These are phyloP conservation scores for Lamprologus tigripictilis DNA, from an alignment of 2,113 vertebrate species.

Conservation along the genomic window DNA sequence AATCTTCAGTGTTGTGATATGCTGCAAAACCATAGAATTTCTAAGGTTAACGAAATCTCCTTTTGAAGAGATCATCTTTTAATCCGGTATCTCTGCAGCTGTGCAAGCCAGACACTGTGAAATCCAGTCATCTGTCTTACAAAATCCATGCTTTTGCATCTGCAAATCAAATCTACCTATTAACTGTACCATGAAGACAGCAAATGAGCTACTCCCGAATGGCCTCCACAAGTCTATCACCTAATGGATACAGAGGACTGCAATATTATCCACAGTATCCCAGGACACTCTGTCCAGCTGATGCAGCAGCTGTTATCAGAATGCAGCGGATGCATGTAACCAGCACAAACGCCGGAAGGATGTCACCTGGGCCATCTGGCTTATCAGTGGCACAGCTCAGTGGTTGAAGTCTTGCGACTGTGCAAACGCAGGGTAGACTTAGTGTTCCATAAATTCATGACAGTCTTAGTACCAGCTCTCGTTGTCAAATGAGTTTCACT, in stretches of 20 bases:
- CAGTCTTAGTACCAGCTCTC: not conserved
- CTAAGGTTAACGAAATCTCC: not conserved
- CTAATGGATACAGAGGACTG: constrained; percentile 23
- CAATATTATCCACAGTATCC: not conserved
- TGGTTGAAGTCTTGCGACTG: not conserved
- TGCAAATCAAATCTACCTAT: constrained; percentile 36
- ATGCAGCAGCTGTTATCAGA: constrained; percentile 41
- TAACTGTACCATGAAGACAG: constrained; percentile 22
- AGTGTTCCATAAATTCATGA: not conserved
- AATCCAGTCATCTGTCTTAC: constrained; percentile 33
- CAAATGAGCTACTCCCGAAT: constrained; percentile 31
- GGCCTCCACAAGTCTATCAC: not conserved
- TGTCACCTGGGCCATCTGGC: constrained; percentile 34
- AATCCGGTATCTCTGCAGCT: constrained; percentile 8
- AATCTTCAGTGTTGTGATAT: not conserved
- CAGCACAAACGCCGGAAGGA: constrained; percentile 7
- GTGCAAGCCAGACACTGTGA: constrained; percentile 14
- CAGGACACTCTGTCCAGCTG: constrained; percentile 27
- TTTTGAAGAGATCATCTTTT: not conserved
- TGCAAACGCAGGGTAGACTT: not conserved
- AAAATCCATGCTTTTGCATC: constrained; percentile 18
- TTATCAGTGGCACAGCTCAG: not conserved
- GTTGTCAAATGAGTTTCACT: not conserved
- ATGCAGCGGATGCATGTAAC: constrained; percentile 17
- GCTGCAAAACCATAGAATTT: not conserved